Evolutionary conservation across 2,797 vertebrate species (phyloP).

Genomic region (Pelochelys cantorii): DNA sequence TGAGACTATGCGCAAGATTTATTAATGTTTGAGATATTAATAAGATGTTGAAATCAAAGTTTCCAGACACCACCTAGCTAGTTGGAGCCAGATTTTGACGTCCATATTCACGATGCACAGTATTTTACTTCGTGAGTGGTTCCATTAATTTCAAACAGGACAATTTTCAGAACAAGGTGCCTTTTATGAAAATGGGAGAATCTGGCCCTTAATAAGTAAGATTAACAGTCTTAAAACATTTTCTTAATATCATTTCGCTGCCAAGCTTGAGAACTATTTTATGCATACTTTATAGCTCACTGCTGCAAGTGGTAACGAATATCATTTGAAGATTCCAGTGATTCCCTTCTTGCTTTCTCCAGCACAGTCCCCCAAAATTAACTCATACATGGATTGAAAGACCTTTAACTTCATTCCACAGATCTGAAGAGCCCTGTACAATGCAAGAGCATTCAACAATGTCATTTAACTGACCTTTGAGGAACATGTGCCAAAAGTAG

Average conservation of each 20-base stretch:
- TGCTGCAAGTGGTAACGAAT: background rate
- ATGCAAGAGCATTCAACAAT: background rate
- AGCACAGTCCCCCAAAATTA: background rate
- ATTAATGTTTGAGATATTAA: background rate
- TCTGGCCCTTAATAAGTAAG: background rate
- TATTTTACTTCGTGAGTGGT: background rate
- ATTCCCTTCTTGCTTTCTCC: background rate
- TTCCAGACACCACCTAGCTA: background rate
- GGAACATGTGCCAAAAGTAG: background rate
- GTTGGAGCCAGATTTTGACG: background rate
- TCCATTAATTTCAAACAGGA: background rate
- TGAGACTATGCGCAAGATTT: background rate
- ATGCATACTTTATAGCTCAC: background rate
- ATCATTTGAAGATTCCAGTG: background rate
- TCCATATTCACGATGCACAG: background rate
- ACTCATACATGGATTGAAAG: background rate
- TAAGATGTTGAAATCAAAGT: background rate
- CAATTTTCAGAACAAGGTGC: background rate
- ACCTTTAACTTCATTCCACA: background rate
- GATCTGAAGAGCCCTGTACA: background rate
- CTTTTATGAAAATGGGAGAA: background rate
- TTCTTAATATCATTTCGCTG: background rate
- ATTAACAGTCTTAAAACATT: background rate
- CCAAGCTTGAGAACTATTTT: background rate
- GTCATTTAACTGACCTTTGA: background rate